Conservation (phyloP, 2,113 vertebrate genomes). For the Sceloporus undulatus region DNA sequence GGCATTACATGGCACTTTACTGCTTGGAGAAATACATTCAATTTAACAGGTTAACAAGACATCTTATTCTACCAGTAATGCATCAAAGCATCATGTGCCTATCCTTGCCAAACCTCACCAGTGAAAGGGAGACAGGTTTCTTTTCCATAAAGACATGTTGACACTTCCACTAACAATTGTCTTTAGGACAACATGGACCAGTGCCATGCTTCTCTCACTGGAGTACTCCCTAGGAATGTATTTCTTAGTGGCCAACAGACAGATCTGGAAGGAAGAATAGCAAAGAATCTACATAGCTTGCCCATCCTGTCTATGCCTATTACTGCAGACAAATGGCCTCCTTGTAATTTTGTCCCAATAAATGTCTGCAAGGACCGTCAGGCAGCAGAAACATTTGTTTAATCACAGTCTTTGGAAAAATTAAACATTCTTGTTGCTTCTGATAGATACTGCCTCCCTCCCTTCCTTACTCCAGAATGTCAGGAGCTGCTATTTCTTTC, state of each 20-base stretch:
- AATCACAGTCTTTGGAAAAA: constrained; percentile 73
- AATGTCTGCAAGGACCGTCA: constrained; percentile 66
- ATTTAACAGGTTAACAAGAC: not conserved
- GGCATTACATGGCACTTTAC: not conserved
- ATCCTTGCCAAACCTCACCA: not conserved
- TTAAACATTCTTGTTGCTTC: constrained; percentile 60
- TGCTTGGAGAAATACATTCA: not conserved
- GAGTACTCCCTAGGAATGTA: not conserved
- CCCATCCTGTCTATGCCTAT: constrained; percentile 13
- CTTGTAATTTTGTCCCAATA: constrained; percentile 67
- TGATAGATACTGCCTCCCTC: constrained; percentile 62
- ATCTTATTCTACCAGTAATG: not conserved
- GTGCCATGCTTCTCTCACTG: not conserved
- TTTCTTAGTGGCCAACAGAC: not conserved
- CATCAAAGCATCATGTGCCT: not conserved
- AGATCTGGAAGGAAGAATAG: not conserved
- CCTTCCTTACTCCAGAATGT: not conserved
- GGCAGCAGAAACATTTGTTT: constrained; percentile 72
- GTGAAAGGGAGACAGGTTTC: not conserved
- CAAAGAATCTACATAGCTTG: constrained; percentile 32
- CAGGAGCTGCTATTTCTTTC: constrained; percentile 33
- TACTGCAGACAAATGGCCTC: constrained; percentile 65
- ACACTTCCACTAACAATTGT: not conserved
- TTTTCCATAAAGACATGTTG: not conserved
- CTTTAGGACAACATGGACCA: not conserved